These are phyloP conservation scores for Vanacampus margaritifer DNA, from an alignment of 2,113 vertebrate genomes.

Conservation along the genomic window DNA sequence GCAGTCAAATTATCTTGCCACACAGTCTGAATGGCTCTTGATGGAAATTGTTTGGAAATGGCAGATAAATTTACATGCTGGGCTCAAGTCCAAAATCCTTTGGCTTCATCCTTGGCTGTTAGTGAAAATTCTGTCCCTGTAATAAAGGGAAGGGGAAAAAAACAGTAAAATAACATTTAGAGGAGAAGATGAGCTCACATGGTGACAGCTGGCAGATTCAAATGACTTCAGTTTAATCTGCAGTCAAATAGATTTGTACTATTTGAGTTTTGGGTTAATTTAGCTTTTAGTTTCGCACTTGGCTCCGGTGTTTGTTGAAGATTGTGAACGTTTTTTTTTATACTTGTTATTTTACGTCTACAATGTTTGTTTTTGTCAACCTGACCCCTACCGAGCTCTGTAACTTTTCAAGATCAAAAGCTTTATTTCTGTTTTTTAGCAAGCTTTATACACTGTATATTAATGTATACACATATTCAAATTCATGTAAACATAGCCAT, in stretches of 20 bases:
- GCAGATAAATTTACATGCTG: constrained; percentile 66
- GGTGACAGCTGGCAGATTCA: constrained; percentile 36
- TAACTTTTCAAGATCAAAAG: background rate
- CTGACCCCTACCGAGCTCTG: background rate
- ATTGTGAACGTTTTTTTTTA: constrained; percentile 5
- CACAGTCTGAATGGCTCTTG: constrained; percentile 65
- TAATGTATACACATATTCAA: background rate
- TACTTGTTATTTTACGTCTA: background rate
- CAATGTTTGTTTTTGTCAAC: background rate
- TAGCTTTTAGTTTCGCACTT: constrained; percentile 16
- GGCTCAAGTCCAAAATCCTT: constrained; percentile 62
- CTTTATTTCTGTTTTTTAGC: background rate
- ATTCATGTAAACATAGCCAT: background rate
- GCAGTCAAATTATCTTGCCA: constrained; percentile 62
- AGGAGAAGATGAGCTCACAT: constrained; percentile 38
- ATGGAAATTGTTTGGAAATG: constrained; percentile 70
- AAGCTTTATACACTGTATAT: background rate
- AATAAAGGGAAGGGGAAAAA: constrained; percentile 17
- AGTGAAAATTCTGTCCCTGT: constrained; percentile 29
- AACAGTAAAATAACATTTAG: constrained; percentile 28
- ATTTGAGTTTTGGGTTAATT: constrained; percentile 15
- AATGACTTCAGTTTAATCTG: constrained; percentile 40
- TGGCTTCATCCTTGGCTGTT: constrained; percentile 55
- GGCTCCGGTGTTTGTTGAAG: constrained; percentile 5
- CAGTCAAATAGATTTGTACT: constrained; percentile 21